Base-by-base conservation (phyloP, 2,888 invertebrate species). In the Julus scandinavius region DNA sequence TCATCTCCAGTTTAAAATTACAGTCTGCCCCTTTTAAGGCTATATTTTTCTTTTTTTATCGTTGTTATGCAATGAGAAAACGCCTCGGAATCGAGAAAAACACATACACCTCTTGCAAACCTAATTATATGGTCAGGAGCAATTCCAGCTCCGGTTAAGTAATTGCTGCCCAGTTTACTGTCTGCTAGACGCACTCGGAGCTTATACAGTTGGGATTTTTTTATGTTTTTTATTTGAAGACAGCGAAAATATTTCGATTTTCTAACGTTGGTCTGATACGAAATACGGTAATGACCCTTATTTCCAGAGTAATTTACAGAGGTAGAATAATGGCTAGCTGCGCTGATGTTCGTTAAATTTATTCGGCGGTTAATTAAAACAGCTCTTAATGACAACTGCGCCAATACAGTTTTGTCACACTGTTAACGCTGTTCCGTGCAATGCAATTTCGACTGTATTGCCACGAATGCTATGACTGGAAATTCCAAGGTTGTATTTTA, bases 1-100 rank as follows among this genome's bases (percentile, higher is more conserved):
- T 63, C 63, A 63, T 63, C 63, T 63, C 63, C 63, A 63, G 63
- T 63, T 63, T 63, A 63, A 63, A 63, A 63, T 20, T 63, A 63
- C 63, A 63, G 63, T 63, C 20, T 63, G 63, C 20, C 20, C 63
- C 63, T 63, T 63, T 63, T 63, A 63, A 63, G 63, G 63, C 63
- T 6, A 63, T 63, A 63, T 63, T 63, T 63, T 63, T 54, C 63
- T 29, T 63, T 63, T 63, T 50, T 63, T 63, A 63, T 63, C 63
- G 63, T 20, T 20, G 63, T 63, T 63, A 63, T 63, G 63, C 63
- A 63, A 63, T 7, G 63, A 63, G 63, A 20, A 63, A 63, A 63
- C 63, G 13, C n/a, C 63, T n/a, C 63, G 63, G 63, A 63, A 63
- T 63, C 20, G 63, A 63, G 63, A 63, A 63, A 63, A 50, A 50